phyloP scores from a whole-genome alignment of 2,797 vertebrate species.

The Monodelphis domestica region DNA sequence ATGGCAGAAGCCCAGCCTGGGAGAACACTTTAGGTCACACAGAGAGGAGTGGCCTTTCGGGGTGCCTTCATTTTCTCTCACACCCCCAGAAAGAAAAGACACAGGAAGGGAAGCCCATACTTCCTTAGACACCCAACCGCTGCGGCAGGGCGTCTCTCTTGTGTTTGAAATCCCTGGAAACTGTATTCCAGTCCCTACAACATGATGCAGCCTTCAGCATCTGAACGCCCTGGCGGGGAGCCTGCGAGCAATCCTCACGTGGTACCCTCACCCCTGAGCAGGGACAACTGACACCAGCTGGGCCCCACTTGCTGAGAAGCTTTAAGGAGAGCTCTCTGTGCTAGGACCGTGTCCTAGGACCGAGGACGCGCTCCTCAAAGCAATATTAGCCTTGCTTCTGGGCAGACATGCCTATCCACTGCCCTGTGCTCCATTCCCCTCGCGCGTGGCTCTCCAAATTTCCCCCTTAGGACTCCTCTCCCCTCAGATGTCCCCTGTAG shows the following conservation, averaged over 20 bases:
- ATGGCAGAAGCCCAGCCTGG: background rate
- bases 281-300: background rate
- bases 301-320: no score
- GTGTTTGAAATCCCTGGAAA: background rate
- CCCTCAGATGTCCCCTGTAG: background rate
- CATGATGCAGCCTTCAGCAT: background rate
- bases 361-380: no score
- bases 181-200: background rate
- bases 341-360: no score
- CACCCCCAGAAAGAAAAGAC: background rate
- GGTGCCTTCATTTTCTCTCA: background rate
- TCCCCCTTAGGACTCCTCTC: background rate
- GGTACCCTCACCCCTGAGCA: background rate
- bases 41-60: background rate
- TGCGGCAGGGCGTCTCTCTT: background rate
- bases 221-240: background rate
- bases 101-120: background rate
- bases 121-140: background rate
- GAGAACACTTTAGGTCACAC: background rate
- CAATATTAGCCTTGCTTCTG: background rate
- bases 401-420: background rate
- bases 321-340: background rate
- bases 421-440: background rate
- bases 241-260: background rate
- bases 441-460: background rate